phyloP scores from a whole-genome alignment of 2,888 invertebrate species.

The Pristionchus arcanus region DNA sequence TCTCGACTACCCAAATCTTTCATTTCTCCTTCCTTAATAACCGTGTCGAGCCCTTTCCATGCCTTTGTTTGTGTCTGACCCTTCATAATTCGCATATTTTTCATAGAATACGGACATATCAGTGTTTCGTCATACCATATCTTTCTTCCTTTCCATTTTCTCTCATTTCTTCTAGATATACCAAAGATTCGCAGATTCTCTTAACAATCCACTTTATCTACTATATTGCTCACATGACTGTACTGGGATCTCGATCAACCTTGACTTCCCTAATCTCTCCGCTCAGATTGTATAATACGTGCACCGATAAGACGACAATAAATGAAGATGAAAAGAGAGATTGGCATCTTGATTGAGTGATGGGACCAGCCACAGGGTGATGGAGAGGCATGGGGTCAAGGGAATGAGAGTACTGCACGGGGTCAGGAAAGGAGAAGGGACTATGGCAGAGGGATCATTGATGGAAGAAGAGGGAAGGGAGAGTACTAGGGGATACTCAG shows the following conservation, averaged over 20 bases:
- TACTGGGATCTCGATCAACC: conserved; percentile 29
- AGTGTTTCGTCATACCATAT: conserved; percentile 29
- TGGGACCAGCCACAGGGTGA: neutral
- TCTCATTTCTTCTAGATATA: neutral
- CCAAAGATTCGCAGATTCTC: neutral
- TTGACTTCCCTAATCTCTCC: conserved; percentile 23
- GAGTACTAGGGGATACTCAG: neutral
- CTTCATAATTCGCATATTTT: neutral
- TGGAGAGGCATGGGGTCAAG: neutral
- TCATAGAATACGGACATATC: neutral
- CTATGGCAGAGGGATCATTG: neutral
- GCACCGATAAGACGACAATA: conserved; percentile 39
- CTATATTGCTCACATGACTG: conserved; percentile 23
- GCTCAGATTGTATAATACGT: conserved; percentile 18
- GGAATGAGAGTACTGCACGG: neutral
- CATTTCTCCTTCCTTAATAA: neutral
- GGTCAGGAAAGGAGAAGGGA: neutral
- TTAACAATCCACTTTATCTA: neutral
- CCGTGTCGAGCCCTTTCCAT: neutral
- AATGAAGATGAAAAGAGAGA: conserved; percentile 1
- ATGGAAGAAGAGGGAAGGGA: neutral
- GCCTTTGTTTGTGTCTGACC: conserved; percentile 5
- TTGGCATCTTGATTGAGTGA: conserved; percentile 48
- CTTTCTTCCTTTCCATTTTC: neutral
- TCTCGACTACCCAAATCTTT: conserved; percentile 39